Evolutionary conservation across 2,888 invertebrate genomes (phyloP).

Genomic region (Drosophila subsilvestris): DNA sequence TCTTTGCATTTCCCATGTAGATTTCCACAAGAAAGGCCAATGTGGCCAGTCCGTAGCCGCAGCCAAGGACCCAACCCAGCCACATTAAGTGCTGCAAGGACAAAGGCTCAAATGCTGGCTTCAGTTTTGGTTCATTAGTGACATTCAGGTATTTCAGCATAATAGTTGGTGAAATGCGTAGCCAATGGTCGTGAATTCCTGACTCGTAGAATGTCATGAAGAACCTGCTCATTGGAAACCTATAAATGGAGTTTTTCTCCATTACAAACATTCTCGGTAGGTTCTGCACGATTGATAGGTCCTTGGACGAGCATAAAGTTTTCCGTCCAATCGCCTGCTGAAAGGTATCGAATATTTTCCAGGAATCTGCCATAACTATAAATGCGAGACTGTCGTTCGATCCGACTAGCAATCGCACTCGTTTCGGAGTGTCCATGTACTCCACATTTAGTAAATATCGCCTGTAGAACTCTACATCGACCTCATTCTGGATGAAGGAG

Average conservation of each 20-base stretch:
- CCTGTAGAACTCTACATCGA: not conserved
- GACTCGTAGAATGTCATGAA: not conserved
- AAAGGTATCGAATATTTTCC: fast-evolving
- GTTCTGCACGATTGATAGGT: not conserved
- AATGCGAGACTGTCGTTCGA: constrained; percentile 10
- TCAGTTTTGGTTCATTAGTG: not conserved
- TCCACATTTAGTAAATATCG: not conserved
- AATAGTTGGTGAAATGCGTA: too few relatives aligned
- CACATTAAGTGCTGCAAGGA: not conserved
- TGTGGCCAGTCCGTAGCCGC: constrained; percentile 6
- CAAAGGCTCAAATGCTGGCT: not conserved
- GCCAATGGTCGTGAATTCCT: not conserved
- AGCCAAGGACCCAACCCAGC: constrained; percentile 8
- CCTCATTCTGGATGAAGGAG: not conserved
- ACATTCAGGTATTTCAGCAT: not conserved
- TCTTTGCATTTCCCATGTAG: not conserved
- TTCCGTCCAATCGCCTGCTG: not conserved
- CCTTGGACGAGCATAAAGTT: not conserved
- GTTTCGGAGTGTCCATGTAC: not conserved
- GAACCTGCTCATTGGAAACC: not conserved
- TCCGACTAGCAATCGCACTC: too few relatives aligned
- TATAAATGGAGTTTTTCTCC: not conserved
- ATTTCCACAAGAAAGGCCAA: constrained; percentile 9
- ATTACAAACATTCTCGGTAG: not conserved
- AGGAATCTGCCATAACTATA: not conserved